Evolutionary conservation across 2,113 vertebrate species (phyloP), one percentile per base, ranked within the genome.

Genomic region (Aegotheles bennettii): DNA sequence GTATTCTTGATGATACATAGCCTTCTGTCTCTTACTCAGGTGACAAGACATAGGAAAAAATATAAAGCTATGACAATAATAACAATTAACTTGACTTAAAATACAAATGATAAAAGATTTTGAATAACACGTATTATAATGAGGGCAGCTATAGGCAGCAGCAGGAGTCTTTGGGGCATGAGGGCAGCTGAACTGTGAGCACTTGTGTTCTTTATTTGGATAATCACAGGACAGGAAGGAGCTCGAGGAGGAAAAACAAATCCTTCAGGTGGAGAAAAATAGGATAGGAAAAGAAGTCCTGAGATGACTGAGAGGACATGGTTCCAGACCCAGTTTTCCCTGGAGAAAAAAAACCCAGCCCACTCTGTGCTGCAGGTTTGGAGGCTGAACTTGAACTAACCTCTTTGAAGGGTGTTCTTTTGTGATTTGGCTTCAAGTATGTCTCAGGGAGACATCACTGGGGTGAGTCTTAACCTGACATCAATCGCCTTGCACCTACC

Each of bases 341-440:
- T 6, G 3, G 12, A 67, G n/a, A n/a, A n/a, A n/a, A n/a, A n/a
- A n/a, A n/a, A n/a, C n/a, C n/a, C 10, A 68, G n/a, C 6, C 31
- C 16, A 28, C 3, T 6, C 11, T n/a, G 14, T 45, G 18, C 13
- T 38, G 14, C 4, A 3, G 31, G 2, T 51, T 56, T 67, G 50
- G 24, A n/a, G 19, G 36, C 5, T 5, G 40, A 48, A 64, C 5
- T 31, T 43, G 13, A 4, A 13, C 36, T 40, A 33, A 42, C 3
- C 4, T 50, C n/a, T 84, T 28, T 2, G 8, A 61, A 63, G 14
- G 13, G 24, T 21, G 5, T 16, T 23, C 26, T 69, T 50, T 20
- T 2, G 2, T 45, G 16, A 19, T 21, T 45, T 35, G 21, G 9
- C 33, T 53, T 83, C 0, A 0, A 16, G n/a, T n/a, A n/a, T n/a